Conservation (phyloP, 2,797 vertebrate genomes). For the Moxostoma hubbsi region DNA sequence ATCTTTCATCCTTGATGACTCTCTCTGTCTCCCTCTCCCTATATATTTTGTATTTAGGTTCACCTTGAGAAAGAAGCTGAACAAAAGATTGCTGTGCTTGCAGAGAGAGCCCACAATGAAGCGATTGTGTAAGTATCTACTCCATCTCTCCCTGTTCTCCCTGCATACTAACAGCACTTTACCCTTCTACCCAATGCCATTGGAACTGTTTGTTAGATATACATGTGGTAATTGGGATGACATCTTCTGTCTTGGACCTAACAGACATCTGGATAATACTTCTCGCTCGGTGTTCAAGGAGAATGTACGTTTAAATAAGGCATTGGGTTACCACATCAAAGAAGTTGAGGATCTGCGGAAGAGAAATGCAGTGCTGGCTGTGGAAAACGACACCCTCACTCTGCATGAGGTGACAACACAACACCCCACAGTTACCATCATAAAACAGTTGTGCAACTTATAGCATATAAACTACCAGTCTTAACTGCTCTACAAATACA, state of each 20-base stretch:
- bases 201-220: slow-evolving; percentile 42
- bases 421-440: not conserved
- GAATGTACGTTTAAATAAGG: slow-evolving; percentile 82
- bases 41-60: slow-evolving; percentile 69
- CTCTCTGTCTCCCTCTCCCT: not conserved
- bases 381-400: slow-evolving; percentile 74
- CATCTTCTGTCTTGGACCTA: slow-evolving; percentile 57
- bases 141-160: slow-evolving; percentile 44
- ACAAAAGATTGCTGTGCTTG: slow-evolving; percentile 77
- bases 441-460: too few species aligned
- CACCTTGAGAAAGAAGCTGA: slow-evolving; percentile 84
- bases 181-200: slow-evolving; percentile 59
- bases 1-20: not conserved
- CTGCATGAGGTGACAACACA: slow-evolving; percentile 73
- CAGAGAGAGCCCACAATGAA: slow-evolving; percentile 81
- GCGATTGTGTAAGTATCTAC: slow-evolving; percentile 81
- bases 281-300: slow-evolving; percentile 85
- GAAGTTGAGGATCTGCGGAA: slow-evolving; percentile 79
- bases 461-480: too few species aligned
- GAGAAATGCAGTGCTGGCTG: slow-evolving; percentile 70
- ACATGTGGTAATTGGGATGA: slow-evolving; percentile 71
- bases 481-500: too few species aligned
- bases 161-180: slow-evolving; percentile 65
- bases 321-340: slow-evolving; percentile 80
- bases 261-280: slow-evolving; percentile 83